Evolutionary conservation across 2,888 invertebrate genomes (phyloP).

Genomic region (Melolontha melolontha): DNA sequence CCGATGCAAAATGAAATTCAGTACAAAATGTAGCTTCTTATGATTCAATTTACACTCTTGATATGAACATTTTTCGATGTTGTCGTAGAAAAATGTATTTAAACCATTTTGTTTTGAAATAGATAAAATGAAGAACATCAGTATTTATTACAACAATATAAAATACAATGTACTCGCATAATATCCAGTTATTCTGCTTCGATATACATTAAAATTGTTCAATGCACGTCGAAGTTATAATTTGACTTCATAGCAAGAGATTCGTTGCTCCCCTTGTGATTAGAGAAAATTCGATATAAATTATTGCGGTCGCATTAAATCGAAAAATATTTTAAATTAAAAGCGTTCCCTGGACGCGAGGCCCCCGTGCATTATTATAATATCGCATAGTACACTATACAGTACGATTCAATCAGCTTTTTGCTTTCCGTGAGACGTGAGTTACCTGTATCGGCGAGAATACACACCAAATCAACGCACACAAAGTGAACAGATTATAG

Average conservation of each 20-base stretch:
- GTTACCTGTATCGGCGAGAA: background rate
- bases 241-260: conserved; percentile 36
- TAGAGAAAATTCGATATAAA: conserved; percentile 44
- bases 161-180: background rate
- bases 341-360: conserved; percentile 6
- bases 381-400: conserved; percentile 14
- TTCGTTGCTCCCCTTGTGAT: conserved; percentile 37
- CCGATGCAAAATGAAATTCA: too few species aligned
- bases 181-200: background rate
- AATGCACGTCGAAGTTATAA: conserved; percentile 39
- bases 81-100: too few species aligned
- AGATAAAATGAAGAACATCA: too few species aligned
- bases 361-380: conserved; percentile 32
- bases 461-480: background rate
- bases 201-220: conserved; percentile 47
- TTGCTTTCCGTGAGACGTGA: conserved; percentile 28
- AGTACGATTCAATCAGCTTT: conserved; percentile 43
- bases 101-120: too few species aligned
- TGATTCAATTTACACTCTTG: too few species aligned
- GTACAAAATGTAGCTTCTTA: too few species aligned
- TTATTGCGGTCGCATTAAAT: conserved; percentile 45
- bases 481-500: background rate
- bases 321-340: conserved; percentile 43
- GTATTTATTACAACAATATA: too few species aligned
- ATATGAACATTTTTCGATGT: too few species aligned